phyloP scores from a whole-genome alignment of 2,888 invertebrate genomes.

The Xestia ashworthii region DNA sequence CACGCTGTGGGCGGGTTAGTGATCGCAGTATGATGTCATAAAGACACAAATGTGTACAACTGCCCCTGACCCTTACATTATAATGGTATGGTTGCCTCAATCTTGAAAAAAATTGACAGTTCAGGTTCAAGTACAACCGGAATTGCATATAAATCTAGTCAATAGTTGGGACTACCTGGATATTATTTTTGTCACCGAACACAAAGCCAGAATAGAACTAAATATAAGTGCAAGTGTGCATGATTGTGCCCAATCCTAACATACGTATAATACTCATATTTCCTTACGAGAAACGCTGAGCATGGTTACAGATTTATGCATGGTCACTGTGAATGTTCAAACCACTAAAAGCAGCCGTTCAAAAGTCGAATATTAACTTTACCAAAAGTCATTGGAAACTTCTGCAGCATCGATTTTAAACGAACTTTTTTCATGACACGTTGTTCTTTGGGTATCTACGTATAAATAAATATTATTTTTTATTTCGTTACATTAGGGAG shows the following conservation, averaged over 20 bases:
- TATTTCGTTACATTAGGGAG: constrained; percentile 84
- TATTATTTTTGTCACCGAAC: neutral
- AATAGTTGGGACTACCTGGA: neutral
- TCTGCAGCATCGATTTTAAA: constrained; percentile 70
- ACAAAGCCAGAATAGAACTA: neutral
- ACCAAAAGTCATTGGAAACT: constrained; percentile 64
- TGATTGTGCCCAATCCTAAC: neutral
- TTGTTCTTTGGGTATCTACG: constrained; percentile 73
- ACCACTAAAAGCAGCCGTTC: constrained; percentile 62
- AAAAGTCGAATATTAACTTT: constrained; percentile 65
- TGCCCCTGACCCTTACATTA: constrained; percentile 9
- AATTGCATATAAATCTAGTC: constrained; percentile 1
- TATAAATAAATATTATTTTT: constrained; percentile 85
- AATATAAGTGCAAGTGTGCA: neutral
- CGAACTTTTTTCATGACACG: constrained; percentile 72
- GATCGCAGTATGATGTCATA: constrained; percentile 13
- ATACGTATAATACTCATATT: constrained; percentile 29
- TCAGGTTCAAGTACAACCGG: neutral
- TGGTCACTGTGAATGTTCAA: constrained; percentile 58
- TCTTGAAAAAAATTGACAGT: neutral
- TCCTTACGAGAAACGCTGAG: constrained; percentile 16
- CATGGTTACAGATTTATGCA: constrained; percentile 44
- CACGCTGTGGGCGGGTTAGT: constrained; percentile 28
- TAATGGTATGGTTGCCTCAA: constrained; percentile 1
- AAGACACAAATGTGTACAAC: constrained; percentile 10